These are phyloP conservation scores for Sander vitreus DNA, from an alignment of 2,113 vertebrate genomes.

Conservation along the genomic window DNA sequence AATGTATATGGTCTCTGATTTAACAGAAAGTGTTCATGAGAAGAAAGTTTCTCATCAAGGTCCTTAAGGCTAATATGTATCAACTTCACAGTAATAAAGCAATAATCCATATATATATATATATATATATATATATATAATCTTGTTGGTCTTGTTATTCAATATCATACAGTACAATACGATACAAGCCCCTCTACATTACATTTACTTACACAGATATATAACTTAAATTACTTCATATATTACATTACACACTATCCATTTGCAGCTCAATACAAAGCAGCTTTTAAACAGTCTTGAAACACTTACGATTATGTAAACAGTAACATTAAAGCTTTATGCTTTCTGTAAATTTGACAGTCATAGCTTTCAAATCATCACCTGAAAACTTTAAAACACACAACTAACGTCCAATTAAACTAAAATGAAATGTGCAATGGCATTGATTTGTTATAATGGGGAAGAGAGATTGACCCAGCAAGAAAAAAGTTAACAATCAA, in stretches of 20 bases:
- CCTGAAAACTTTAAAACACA: slow-evolving; percentile 1
- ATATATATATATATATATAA: slow-evolving; percentile 15
- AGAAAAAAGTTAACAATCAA: slow-evolving; percentile 29
- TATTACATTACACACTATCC: slow-evolving; percentile 67
- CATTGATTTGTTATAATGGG: background rate
- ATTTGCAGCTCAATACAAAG: slow-evolving; percentile 68
- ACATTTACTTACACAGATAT: slow-evolving; percentile 73
- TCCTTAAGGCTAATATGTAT: slow-evolving; percentile 61
- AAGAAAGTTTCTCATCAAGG: slow-evolving; percentile 19
- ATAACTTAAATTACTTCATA: slow-evolving; percentile 56
- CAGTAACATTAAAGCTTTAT: slow-evolving; percentile 70
- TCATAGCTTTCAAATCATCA: slow-evolving; percentile 25
- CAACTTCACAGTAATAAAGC: slow-evolving; percentile 58
- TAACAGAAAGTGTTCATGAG: slow-evolving; percentile 37
- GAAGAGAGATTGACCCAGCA: background rate
- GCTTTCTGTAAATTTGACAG: slow-evolving; percentile 53
- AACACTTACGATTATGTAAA: slow-evolving; percentile 67
- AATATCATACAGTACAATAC: slow-evolving; percentile 72
- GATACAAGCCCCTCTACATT: slow-evolving; percentile 70
- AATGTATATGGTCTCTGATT: slow-evolving; percentile 24
- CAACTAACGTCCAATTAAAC: background rate
- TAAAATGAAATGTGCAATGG: background rate
- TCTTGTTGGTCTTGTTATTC: slow-evolving; percentile 31
- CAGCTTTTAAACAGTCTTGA: slow-evolving; percentile 78
- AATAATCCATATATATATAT: slow-evolving; percentile 27